A percentile compares a stretch with the other conserved stretches of the same genome.
These are phyloP conservation scores for Hypotaenidia okinawae DNA, from an alignment of 2,797 vertebrate genomes.

Conservation along the genomic window DNA sequence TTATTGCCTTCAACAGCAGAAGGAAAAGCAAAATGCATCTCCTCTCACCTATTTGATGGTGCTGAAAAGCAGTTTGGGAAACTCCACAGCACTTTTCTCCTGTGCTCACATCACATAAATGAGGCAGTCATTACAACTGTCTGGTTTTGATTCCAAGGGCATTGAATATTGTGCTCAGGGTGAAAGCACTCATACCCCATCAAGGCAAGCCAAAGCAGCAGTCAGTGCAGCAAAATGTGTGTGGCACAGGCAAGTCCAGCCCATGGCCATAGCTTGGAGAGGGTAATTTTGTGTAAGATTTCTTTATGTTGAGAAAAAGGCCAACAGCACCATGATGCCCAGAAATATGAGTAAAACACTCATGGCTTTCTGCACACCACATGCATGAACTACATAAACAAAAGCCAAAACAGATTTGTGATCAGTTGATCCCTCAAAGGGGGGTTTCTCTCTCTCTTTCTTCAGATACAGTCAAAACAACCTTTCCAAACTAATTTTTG, in stretches of 20 bases:
- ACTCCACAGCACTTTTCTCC: neutral
- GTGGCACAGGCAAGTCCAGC: neutral
- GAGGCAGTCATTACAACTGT: neutral
- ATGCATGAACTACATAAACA: neutral
- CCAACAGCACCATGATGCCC: neutral
- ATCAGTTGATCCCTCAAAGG: neutral
- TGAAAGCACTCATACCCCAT: fast-evolving
- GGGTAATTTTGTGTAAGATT: fast-evolving
- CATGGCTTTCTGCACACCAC: neutral
- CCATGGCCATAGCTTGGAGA: neutral
- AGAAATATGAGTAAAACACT: neutral
- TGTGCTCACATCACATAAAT: neutral
- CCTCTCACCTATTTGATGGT: neutral
- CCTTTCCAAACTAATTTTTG: neutral
- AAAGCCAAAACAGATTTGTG: neutral
- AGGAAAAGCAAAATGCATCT: neutral
- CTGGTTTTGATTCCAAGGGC: neutral
- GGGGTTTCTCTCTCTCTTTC: fast-evolving
- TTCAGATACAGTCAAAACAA: neutral
- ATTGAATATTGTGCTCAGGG: neutral
- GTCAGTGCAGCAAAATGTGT: neutral
- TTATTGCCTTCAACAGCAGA: neutral
- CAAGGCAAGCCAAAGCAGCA: neutral
- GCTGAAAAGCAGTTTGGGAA: neutral
- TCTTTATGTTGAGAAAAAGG: neutral